Conservation (phyloP, 2,113 vertebrate species). For the Crypturellus undulatus region DNA sequence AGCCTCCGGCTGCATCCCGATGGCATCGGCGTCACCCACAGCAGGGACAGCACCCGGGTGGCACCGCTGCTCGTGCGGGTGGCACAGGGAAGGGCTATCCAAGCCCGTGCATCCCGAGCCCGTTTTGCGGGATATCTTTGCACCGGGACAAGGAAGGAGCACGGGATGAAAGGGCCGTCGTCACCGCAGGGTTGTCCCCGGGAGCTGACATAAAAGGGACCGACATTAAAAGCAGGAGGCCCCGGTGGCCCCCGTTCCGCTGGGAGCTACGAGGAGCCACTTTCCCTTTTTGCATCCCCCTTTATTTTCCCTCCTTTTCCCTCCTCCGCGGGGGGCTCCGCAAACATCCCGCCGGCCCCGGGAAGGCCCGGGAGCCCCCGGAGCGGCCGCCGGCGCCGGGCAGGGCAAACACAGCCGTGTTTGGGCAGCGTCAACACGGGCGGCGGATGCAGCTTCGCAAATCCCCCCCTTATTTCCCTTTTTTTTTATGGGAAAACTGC, state of each 20-base stretch:
- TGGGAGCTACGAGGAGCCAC: not conserved
- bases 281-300: not conserved
- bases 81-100: no score
- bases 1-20: no score
- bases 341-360: not conserved
- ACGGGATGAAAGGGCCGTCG: not conserved
- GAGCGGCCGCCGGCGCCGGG: not conserved
- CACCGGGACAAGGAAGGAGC: not conserved
- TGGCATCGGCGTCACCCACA: no score
- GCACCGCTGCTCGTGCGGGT: no score
- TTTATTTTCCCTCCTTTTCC: not conserved
- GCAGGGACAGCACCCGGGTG: no score
- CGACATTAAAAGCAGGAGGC: conserved; percentile 30
- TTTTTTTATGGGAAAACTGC: no score
- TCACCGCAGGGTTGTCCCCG: not conserved
- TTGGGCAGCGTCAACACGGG: not conserved
- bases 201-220: not conserved
- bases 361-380: not conserved
- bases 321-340: not conserved
- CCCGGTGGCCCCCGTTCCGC: not conserved
- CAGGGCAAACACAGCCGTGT: conserved; percentile 57
- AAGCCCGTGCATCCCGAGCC: no score
- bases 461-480: no score
- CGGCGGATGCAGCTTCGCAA: no score
- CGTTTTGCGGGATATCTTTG: no score